phyloP scores from a whole-genome alignment of 2,888 invertebrate genomes.

The Netelia virgata region DNA sequence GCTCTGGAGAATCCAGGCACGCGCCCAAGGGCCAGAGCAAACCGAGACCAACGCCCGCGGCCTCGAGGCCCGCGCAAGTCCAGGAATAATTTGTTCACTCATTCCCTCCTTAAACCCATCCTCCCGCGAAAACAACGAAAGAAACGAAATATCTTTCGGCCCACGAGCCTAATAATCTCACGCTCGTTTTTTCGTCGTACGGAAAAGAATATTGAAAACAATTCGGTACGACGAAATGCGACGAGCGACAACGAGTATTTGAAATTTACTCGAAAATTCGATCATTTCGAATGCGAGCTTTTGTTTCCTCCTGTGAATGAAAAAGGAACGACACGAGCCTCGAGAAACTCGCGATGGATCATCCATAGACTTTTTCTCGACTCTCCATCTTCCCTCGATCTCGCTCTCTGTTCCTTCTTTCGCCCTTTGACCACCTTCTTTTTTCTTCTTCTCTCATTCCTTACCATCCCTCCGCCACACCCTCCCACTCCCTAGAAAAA shows the following conservation, averaged over 20 bases:
- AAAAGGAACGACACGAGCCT: constrained; percentile 26
- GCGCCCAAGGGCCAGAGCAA: constrained; percentile 87
- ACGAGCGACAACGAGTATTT: constrained; percentile 30
- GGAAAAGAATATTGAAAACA: constrained; percentile 37
- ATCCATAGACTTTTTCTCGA: constrained; percentile 18
- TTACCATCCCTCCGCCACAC: constrained; percentile 23
- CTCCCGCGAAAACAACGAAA: constrained; percentile 25
- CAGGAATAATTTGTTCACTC: constrained; percentile 80
- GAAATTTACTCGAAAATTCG: constrained; percentile 36
- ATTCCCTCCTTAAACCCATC: constrained; percentile 75
- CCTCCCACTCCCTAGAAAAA: constrained; percentile 16
- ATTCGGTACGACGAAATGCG: constrained; percentile 14
- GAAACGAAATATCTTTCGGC: constrained; percentile 44
- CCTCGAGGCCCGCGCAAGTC: constrained; percentile 83
- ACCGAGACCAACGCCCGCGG: constrained; percentile 82
- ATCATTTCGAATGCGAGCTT: constrained; percentile 41
- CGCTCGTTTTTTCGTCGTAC: constrained; percentile 34
- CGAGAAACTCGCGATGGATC: constrained; percentile 29
- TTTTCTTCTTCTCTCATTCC: constrained; percentile 29
- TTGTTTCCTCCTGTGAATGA: constrained; percentile 37
- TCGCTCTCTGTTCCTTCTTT: constrained; percentile 6
- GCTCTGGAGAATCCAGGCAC: constrained; percentile 87
- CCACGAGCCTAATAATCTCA: constrained; percentile 53
- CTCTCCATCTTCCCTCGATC: constrained; percentile 3
- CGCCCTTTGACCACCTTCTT: constrained; percentile 28